Conservation (phyloP, 2,888 invertebrate genomes). For the Augochlorella aurata region DNA sequence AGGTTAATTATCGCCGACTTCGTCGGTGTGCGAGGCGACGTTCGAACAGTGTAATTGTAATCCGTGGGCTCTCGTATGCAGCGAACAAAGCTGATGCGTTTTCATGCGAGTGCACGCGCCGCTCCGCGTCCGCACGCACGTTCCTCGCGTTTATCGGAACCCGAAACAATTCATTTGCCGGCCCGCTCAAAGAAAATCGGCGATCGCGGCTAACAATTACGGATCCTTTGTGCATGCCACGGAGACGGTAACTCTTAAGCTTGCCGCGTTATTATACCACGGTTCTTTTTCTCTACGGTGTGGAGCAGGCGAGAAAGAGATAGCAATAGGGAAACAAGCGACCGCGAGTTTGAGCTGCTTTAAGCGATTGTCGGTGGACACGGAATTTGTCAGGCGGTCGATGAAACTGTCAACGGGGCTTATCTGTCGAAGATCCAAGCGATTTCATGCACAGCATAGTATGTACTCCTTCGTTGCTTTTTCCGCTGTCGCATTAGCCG, state of each 20-base stretch:
- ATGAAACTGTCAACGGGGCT: constrained; percentile 8
- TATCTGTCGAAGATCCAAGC: neutral
- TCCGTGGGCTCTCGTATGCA: constrained; percentile 19
- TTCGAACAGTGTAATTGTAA: constrained; percentile 21
- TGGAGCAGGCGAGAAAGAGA: neutral
- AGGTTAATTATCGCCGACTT: neutral
- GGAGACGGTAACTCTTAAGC: constrained; percentile 40
- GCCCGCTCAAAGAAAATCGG: constrained; percentile 24
- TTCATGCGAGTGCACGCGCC: neutral
- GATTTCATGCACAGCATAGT: neutral
- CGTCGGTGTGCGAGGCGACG: neutral
- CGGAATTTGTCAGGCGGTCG: constrained; percentile 12
- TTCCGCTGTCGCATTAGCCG: neutral
- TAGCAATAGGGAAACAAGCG: neutral
- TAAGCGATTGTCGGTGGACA: constrained; percentile 38
- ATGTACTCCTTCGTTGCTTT: neutral
- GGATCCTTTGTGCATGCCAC: constrained; percentile 24
- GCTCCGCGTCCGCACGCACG: neutral
- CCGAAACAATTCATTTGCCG: constrained; percentile 38
- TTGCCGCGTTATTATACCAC: constrained; percentile 19
- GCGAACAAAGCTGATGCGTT: constrained; percentile 26
- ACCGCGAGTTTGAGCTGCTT: constrained; percentile 2
- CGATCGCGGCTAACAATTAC: constrained; percentile 35
- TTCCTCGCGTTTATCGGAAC: neutral
- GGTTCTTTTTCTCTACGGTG: neutral